Conservation (phyloP, 1,140 invertebrate genomes). For the Drosophila oshimai region DNA sequence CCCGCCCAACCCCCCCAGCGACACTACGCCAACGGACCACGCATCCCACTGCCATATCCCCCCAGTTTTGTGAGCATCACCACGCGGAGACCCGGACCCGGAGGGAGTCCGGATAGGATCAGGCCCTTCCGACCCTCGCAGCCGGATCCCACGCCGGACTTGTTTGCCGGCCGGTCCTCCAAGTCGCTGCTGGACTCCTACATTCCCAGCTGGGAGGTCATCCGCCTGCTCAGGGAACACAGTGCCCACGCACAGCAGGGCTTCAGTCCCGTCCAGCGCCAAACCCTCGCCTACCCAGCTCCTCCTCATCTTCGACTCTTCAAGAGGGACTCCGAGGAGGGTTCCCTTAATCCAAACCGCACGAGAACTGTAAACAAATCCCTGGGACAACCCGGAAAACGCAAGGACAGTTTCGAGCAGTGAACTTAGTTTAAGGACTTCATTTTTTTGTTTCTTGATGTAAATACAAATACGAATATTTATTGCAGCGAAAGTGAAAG, state of each 20-base stretch:
- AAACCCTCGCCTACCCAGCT: slow-evolving; percentile 63
- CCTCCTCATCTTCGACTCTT: slow-evolving; percentile 40
- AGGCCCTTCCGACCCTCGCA: slow-evolving; percentile 59
- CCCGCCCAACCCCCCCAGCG: slow-evolving; percentile 27
- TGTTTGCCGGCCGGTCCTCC: slow-evolving; percentile 59
- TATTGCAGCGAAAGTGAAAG: slow-evolving; percentile 7
- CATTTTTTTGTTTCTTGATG: neutral
- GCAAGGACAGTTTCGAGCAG: neutral
- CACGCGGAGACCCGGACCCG: slow-evolving; percentile 38
- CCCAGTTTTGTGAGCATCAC: slow-evolving; percentile 75
- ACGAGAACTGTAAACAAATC: slow-evolving; percentile 49
- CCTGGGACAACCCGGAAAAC: neutral
- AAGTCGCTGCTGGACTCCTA: slow-evolving; percentile 76
- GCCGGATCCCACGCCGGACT: slow-evolving; percentile 58
- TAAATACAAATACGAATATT: slow-evolving; percentile 18
- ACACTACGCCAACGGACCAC: slow-evolving; percentile 42
- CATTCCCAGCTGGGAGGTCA: slow-evolving; percentile 76
- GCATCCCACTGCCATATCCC: slow-evolving; percentile 69
- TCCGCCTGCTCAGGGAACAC: slow-evolving; percentile 50
- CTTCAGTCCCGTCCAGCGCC: slow-evolving; percentile 20
- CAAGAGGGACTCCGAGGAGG: slow-evolving; percentile 43
- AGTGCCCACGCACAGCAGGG: neutral
- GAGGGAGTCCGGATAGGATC: neutral
- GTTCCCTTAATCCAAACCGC: neutral
- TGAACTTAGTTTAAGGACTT: neutral